phyloP scores from a whole-genome alignment of 2,113 vertebrate genomes.

The Pantherophis guttatus region DNA sequence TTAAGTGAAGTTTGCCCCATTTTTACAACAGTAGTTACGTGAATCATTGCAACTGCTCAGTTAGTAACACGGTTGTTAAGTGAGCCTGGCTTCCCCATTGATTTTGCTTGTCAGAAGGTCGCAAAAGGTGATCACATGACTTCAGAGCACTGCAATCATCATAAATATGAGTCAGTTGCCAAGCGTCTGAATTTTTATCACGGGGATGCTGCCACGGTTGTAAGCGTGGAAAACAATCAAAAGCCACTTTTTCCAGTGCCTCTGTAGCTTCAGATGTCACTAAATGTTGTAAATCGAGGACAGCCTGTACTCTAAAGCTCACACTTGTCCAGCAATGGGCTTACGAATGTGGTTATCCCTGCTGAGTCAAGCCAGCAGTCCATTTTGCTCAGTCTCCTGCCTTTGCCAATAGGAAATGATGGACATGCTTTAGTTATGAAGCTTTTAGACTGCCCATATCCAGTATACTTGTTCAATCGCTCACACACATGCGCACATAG shows the following conservation, averaged over 20 bases:
- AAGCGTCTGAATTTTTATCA: neutral
- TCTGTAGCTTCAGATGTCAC: neutral
- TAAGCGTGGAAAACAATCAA: neutral
- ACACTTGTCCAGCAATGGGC: neutral
- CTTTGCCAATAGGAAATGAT: neutral
- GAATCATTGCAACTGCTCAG: neutral
- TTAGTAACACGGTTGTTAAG: neutral
- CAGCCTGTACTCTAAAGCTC: neutral
- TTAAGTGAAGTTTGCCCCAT: neutral
- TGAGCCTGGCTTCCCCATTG: neutral
- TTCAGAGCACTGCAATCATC: neutral
- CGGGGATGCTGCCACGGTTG: neutral
- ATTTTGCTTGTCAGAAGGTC: neutral
- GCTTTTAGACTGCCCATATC: neutral
- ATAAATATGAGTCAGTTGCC: neutral
- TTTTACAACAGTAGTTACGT: neutral
- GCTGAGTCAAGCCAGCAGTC: neutral
- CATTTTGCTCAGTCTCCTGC: neutral
- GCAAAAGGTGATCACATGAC: neutral
- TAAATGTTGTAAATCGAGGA: neutral
- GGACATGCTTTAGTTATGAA: neutral
- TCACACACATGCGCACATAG: neutral
- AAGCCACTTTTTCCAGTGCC: neutral
- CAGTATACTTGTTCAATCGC: neutral
- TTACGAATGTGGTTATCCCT: neutral